A percentile compares a stretch with the other conserved stretches of the same genome.
phyloP scores from a whole-genome alignment of 2,797 vertebrate species.

The Diglossa cyanea region DNA sequence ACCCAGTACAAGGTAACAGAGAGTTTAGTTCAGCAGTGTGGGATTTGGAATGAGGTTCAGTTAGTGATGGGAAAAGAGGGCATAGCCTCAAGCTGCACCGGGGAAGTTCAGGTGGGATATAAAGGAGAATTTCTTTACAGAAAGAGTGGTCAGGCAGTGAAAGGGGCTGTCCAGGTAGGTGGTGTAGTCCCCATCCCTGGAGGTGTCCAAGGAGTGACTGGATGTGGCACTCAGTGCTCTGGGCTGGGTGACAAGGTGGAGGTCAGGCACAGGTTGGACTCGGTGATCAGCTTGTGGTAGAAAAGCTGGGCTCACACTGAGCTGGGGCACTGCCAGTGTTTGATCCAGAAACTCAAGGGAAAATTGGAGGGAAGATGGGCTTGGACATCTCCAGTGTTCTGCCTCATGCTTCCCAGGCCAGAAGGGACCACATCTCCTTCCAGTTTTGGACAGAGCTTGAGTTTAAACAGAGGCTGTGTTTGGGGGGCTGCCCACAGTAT shows the following conservation, averaged over 20 bases:
- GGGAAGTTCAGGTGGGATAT: background rate
- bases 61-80: background rate
- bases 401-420: fast-evolving
- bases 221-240: background rate
- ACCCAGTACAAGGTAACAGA: background rate
- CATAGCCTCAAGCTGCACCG: fast-evolving
- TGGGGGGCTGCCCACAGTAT: fast-evolving
- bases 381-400: fast-evolving
- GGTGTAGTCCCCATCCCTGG: background rate
- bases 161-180: background rate
- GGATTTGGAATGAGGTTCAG: background rate
- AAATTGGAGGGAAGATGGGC: background rate
- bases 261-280: fast-evolving
- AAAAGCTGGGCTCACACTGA: background rate
- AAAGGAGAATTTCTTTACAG: background rate
- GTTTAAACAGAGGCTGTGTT: background rate
- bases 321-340: background rate
- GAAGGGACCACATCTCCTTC: fast-evolving
- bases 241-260: background rate
- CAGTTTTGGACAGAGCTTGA: background rate
- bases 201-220: background rate
- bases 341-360: background rate
- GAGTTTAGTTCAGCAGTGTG: background rate
- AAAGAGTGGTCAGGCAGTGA: background rate
- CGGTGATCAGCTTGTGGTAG: fast-evolving